phyloP scores from a whole-genome alignment of 2,888 invertebrate species.

The Dolichomitus sp. region DNA sequence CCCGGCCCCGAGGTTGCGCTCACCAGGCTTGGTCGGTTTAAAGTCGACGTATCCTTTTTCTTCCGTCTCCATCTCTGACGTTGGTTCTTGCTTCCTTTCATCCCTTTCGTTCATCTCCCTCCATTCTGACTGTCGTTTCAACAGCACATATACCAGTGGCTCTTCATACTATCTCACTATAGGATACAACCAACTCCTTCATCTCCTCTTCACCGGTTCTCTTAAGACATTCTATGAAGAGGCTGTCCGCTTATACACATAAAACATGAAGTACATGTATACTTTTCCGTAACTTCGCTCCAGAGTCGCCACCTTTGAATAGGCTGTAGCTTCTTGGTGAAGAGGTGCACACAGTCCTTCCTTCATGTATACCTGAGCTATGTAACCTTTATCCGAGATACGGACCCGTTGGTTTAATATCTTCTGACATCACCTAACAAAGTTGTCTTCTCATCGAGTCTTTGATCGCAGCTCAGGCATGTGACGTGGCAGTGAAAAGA shows the following conservation, averaged over 20 bases:
- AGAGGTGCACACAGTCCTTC: neutral
- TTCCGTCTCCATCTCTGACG: constrained; percentile 54
- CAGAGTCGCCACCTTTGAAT: constrained; percentile 35
- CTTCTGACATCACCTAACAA: constrained; percentile 30
- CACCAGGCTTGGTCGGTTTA: constrained; percentile 74
- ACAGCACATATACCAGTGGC: constrained; percentile 31
- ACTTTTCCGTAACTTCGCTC: constrained; percentile 40
- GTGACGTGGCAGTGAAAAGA: constrained; percentile 16
- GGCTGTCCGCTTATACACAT: constrained; percentile 22
- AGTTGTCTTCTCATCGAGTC: constrained; percentile 24
- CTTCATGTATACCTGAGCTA: neutral
- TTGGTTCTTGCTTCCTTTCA: constrained; percentile 54
- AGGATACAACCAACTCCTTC: constrained; percentile 10
- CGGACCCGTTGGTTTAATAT: constrained; percentile 34
- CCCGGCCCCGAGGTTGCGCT: constrained; percentile 82
- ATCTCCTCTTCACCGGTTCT: constrained; percentile 45
- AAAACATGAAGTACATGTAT: constrained; percentile 20
- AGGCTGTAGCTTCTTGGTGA: constrained; percentile 19
- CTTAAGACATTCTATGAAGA: constrained; percentile 45
- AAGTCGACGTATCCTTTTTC: constrained; percentile 84
- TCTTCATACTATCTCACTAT: constrained; percentile 23
- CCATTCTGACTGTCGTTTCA: constrained; percentile 30
- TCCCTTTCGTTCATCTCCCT: constrained; percentile 35
- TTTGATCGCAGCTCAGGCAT: constrained; percentile 38
- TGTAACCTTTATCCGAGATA: constrained; percentile 25